Percentiles rank a stretch among this genome's conserved stretches.
Evolutionary conservation across 2,797 vertebrate genomes (phyloP).

Genomic region (Propithecus perrieri): DNA sequence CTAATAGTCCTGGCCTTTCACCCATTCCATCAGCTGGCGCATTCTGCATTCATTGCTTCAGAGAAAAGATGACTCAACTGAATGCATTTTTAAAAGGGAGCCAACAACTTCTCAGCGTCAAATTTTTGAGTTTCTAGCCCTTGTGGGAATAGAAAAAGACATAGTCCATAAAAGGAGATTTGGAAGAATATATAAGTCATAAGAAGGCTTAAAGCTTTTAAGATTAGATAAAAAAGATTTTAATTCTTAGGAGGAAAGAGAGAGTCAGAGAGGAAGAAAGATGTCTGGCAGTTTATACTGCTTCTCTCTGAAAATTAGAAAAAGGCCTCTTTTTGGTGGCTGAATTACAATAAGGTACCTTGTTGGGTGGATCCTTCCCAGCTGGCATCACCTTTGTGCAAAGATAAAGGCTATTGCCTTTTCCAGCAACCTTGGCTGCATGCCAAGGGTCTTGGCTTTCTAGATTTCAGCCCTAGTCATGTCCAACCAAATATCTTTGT

Average conservation of each 20-base stretch:
- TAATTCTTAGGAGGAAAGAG: neutral
- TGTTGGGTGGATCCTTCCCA: neutral
- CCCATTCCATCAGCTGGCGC: neutral
- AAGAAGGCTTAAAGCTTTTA: neutral
- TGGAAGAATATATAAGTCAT: neutral
- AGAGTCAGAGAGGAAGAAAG: constrained; percentile 9
- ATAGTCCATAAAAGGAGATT: neutral
- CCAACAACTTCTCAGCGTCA: neutral
- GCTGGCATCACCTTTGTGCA: neutral
- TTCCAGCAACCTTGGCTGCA: neutral
- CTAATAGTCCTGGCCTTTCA: constrained; percentile 41
- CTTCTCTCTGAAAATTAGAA: neutral
- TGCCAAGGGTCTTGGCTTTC: neutral
- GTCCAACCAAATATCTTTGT: neutral
- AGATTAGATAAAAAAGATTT: neutral
- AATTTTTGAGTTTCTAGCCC: constrained; percentile 9
- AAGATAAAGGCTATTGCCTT: neutral
- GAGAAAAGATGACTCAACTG: constrained; percentile 13
- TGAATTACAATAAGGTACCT: neutral
- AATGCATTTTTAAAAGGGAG: neutral
- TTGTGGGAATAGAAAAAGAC: neutral
- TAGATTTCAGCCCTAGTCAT: neutral
- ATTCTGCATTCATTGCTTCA: neutral
- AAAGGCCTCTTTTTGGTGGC: neutral
- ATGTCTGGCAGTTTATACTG: neutral